Evolutionary conservation across 2,888 invertebrate species (phyloP), one percentile per base, ranked within the genome.

Genomic region (Parnassius smintheus): DNA sequence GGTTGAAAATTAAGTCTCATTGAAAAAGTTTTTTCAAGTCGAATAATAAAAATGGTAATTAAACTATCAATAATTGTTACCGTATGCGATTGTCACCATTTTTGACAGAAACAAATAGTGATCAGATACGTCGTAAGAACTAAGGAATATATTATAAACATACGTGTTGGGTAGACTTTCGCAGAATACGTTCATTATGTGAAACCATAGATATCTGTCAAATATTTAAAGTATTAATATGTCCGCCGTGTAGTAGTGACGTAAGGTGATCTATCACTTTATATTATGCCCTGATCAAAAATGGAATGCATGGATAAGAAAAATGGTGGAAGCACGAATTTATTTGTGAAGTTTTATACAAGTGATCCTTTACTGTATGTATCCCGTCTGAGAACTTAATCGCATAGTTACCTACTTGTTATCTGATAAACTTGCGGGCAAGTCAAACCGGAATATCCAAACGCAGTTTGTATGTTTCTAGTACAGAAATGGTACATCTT

Each of bases 61-160:
- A 4, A 4, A 25, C 4, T 35, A 35, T 35, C 35, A 35, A 35
- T 35, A 35, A 7, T 35, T 35, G 69, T 68, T 62, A 83, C 83
- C 85, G 22, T 72, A 66, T 49, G 72, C 71, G 2, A 83, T 49
- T 0, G 85, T 83, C 0, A 78, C 70, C 81, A 85, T 85, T 72
- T 82, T 85, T 0, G 75, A 58, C 2, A 81, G 2, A 65, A 76
- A 85, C 22, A 81, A 69, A 65, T 85, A 85, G 46, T 79, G 74
- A 22, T 83, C 75, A 0, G 84, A 78, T 2, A 75, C 71, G 42
- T 84, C 71, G 42, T 84, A 85, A 0, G 75, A 66, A 9, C 84
- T 81, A 2, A 83, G 64, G 46, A 85, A 84, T 9, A 80, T 69
- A 22, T 80, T 69, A 22, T 80, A 74, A 0, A 79, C 70, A 44